Conservation (phyloP, 2,888 invertebrate genomes). For the Callimorpha dominula region DNA sequence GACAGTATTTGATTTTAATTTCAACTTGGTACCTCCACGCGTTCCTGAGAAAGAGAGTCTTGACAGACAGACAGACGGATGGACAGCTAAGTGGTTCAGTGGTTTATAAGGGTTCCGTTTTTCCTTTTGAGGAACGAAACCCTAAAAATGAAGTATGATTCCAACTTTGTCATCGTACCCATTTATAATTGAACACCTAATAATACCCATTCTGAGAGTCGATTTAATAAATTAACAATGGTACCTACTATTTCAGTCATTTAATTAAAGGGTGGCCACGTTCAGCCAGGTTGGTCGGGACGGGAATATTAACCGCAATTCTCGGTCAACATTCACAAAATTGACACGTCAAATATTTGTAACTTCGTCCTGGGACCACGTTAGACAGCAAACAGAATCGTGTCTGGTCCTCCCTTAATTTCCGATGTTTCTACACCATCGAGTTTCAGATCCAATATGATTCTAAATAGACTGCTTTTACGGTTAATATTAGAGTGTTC, state of each 20-base stretch:
- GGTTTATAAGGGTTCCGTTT: too few relatives aligned
- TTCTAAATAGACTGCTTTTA: slow-evolving; percentile 58
- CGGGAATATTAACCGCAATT: slow-evolving; percentile 86
- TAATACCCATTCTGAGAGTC: slow-evolving; percentile 60
- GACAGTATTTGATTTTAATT: too few relatives aligned
- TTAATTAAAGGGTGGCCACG: slow-evolving; percentile 82
- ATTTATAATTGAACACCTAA: slow-evolving; percentile 64
- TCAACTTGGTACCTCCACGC: too few relatives aligned
- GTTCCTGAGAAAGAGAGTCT: too few relatives aligned
- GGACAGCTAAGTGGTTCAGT: too few relatives aligned
- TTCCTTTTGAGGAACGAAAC: too few relatives aligned
- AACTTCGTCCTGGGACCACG: slow-evolving; percentile 86
- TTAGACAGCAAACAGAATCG: slow-evolving; percentile 86
- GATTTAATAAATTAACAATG: slow-evolving; percentile 80
- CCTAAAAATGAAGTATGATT: slow-evolving; percentile 10
- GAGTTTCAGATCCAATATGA: slow-evolving; percentile 57
- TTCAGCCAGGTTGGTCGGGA: slow-evolving; percentile 77
- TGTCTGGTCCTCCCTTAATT: slow-evolving; percentile 87
- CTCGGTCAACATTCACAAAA: slow-evolving; percentile 87
- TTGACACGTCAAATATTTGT: slow-evolving; percentile 88
- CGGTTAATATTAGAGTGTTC: slow-evolving; percentile 65
- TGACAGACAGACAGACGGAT: too few relatives aligned
- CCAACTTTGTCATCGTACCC: slow-evolving; percentile 33
- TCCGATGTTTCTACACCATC: slow-evolving; percentile 81
- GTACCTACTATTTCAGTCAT: slow-evolving; percentile 83